These are phyloP conservation scores for Tiphia femorata DNA, from an alignment of 2,888 invertebrate species.

Conservation along the genomic window DNA sequence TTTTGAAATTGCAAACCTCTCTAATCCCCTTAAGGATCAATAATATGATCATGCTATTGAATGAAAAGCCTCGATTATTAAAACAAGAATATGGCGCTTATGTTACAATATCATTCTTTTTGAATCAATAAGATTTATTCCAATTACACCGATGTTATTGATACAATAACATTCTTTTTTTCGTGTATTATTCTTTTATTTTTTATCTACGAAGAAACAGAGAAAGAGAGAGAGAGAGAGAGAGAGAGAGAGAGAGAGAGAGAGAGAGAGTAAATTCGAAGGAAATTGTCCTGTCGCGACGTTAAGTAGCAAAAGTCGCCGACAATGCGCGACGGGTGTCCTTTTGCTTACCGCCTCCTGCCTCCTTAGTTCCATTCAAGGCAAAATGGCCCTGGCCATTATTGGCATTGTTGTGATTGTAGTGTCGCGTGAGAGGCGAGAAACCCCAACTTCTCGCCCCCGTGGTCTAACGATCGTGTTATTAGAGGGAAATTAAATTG, in stretches of 20 bases:
- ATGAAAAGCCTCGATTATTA: too few relatives aligned
- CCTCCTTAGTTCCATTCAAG: too few relatives aligned
- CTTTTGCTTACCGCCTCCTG: constrained; percentile 49
- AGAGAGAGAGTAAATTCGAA: constrained; percentile 12
- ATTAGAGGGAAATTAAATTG: constrained; percentile 54
- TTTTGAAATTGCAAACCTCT: too few relatives aligned
- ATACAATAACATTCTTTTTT: too few relatives aligned
- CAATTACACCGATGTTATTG: too few relatives aligned
- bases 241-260: constrained; percentile 1
- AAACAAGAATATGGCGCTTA: too few relatives aligned
- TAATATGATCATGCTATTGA: too few relatives aligned
- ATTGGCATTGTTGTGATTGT: constrained; percentile 55
- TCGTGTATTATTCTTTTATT: background rate
- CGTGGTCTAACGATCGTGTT: constrained; percentile 56
- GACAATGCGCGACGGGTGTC: constrained; percentile 57
- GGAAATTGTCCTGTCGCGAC: too few relatives aligned
- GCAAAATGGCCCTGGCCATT: constrained; percentile 50
- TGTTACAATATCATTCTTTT: too few relatives aligned
- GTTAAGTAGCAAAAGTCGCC: constrained; percentile 34
- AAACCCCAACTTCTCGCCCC: constrained; percentile 23
- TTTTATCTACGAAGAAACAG: background rate
- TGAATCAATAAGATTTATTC: too few relatives aligned
- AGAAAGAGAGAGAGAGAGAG: background rate
- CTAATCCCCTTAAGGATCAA: too few relatives aligned
- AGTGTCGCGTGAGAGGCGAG: constrained; percentile 19